Conservation (phyloP, 1,140 invertebrate genomes). For the Cotesia chilonis region DNA sequence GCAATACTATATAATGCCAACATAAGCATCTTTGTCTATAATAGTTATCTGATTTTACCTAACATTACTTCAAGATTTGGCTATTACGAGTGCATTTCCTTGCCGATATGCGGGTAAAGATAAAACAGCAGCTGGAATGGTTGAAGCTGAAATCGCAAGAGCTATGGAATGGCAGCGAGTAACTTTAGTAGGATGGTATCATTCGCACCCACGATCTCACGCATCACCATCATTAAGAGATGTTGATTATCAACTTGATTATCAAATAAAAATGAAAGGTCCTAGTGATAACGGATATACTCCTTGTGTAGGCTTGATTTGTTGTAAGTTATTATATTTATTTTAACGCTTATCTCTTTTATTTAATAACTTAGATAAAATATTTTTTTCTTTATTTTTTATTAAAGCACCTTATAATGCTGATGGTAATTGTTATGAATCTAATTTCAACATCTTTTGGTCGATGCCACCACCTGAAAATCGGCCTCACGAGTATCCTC, state of each 20-base stretch:
- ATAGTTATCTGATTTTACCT: not conserved
- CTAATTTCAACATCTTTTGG: conserved; percentile 89
- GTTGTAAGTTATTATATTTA: conserved; percentile 72
- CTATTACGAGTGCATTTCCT: conserved; percentile 89
- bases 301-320: conserved; percentile 92
- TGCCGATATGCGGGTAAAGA: conserved; percentile 85
- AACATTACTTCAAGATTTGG: conserved; percentile 73
- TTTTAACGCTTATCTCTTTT: not conserved
- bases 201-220: conserved; percentile 90
- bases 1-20: not conserved
- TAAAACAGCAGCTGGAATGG: conserved; percentile 74
- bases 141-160: conserved; percentile 83
- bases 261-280: conserved; percentile 94
- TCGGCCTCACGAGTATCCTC: conserved; percentile 87
- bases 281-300: conserved; percentile 87
- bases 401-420: conserved; percentile 84
- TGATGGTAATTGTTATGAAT: conserved; percentile 79
- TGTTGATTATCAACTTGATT: conserved; percentile 91
- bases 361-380: not conserved
- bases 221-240: conserved; percentile 90
- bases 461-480: conserved; percentile 93
- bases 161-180: conserved; percentile 83
- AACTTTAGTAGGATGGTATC: conserved; percentile 93
- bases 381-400: conserved; percentile 25
- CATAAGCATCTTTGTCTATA: not conserved